Conservation (phyloP, 1,140 invertebrate species). For the Hydropsyche tenuis region DNA sequence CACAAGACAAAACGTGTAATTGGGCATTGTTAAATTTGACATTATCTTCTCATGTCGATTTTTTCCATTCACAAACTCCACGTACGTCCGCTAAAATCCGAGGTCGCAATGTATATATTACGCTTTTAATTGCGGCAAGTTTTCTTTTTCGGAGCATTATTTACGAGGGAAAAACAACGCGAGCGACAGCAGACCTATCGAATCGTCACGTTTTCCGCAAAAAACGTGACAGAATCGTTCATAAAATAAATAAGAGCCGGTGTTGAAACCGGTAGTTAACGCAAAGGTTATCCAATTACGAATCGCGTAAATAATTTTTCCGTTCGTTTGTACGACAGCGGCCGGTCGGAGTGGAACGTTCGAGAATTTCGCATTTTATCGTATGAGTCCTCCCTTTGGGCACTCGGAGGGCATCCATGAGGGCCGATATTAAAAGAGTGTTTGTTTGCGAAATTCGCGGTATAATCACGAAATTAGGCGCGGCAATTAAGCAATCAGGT, state of each 20-base stretch:
- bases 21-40: conserved; percentile 27
- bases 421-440: conserved; percentile 13
- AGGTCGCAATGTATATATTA: too few relatives aligned
- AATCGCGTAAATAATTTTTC: conserved; percentile 6
- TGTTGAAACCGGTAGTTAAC: conserved; percentile 24
- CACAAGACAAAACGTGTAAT: conserved; percentile 19
- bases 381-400: too few relatives aligned
- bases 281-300: conserved; percentile 19
- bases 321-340: background rate
- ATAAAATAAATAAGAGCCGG: conserved; percentile 5
- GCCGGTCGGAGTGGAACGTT: too few relatives aligned
- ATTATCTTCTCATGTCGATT: background rate
- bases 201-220: conserved; percentile 6
- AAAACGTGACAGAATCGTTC: conserved; percentile 15
- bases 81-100: too few relatives aligned
- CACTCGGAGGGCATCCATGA: too few relatives aligned
- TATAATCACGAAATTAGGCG: conserved; percentile 35
- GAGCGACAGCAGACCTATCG: too few relatives aligned
- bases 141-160: too few relatives aligned
- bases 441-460: conserved; percentile 35
- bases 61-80: background rate
- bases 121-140: too few relatives aligned
- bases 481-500: conserved; percentile 36
- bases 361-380: too few relatives aligned
- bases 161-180: too few relatives aligned